phyloP scores from a whole-genome alignment of 2,113 vertebrate species.

The Zootoca vivipara region DNA sequence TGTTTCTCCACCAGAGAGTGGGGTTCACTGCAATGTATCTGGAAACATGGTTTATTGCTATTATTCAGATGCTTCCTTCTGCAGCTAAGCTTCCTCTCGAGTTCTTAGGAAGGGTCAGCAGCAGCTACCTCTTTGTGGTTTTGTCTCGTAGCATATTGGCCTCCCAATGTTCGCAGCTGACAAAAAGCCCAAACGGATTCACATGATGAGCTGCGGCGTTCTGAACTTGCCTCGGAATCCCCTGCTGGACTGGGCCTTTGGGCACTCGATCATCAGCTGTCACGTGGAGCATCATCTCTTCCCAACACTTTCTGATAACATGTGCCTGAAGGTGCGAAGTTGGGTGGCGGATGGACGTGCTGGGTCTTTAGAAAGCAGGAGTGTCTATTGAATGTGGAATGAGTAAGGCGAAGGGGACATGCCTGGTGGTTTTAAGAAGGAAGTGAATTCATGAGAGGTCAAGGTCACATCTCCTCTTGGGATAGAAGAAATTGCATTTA shows the following conservation, averaged over 20 bases:
- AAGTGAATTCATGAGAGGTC: background rate
- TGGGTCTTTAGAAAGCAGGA: background rate
- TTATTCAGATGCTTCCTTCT: background rate
- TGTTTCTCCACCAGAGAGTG: background rate
- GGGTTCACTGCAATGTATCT: background rate
- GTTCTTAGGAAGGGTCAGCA: no score
- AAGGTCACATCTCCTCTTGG: background rate
- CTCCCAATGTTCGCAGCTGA: slow-evolving; percentile 87
- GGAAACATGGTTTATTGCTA: background rate
- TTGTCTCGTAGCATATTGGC: slow-evolving; percentile 85
- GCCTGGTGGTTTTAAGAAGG: background rate
- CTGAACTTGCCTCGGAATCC: slow-evolving; percentile 88
- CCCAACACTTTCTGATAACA: slow-evolving; percentile 90
- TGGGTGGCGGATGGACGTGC: background rate
- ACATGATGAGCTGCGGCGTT: slow-evolving; percentile 89
- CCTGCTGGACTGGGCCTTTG: slow-evolving; percentile 89
- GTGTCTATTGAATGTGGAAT: background rate
- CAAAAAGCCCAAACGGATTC: slow-evolving; percentile 82
- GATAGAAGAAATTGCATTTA: background rate
- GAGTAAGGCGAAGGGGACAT: background rate
- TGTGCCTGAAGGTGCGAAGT: slow-evolving; percentile 90
- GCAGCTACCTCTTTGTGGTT: background rate
- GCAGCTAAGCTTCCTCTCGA: background rate
- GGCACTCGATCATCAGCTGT: slow-evolving; percentile 93
- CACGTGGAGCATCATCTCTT: slow-evolving; percentile 96